A percentile compares a stretch with the other conserved stretches of the same genome.
phyloP scores from a whole-genome alignment of 2,888 invertebrate genomes.

The Nowickia ferox region DNA sequence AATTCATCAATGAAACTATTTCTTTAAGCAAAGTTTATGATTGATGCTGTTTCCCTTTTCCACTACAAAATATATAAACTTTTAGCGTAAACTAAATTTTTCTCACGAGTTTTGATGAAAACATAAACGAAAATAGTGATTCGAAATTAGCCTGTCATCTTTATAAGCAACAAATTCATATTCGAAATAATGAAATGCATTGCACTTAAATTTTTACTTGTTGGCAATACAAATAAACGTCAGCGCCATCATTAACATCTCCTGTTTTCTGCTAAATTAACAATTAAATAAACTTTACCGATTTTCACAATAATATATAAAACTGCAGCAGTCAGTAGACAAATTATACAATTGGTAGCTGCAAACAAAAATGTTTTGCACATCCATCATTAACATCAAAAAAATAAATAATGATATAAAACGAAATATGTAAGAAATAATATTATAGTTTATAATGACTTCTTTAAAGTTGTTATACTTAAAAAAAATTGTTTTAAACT shows the following conservation, averaged over 20 bases:
- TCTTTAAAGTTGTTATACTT: constrained; percentile 53
- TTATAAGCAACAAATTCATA: constrained; percentile 32
- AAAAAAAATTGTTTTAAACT: constrained; percentile 55
- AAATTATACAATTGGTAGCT: constrained; percentile 16
- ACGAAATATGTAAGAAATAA: neutral
- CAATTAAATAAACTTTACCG: constrained; percentile 66
- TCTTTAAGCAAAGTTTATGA: neutral
- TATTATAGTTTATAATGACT: constrained; percentile 44
- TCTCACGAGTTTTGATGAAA: constrained; percentile 42
- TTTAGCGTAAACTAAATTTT: neutral
- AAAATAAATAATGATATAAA: neutral
- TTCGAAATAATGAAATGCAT: constrained; percentile 27
- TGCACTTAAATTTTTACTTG: constrained; percentile 56
- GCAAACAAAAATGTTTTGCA: constrained; percentile 50
- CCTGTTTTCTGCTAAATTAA: constrained; percentile 53
- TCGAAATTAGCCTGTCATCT: constrained; percentile 53
- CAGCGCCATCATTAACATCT: neutral
- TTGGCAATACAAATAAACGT: constrained; percentile 30
- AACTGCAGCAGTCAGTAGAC: constrained; percentile 48
- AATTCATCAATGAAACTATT: no score
- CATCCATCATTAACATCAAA: constrained; percentile 38
- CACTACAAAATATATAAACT: neutral
- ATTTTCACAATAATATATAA: constrained; percentile 21
- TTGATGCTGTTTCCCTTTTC: neutral
- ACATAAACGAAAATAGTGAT: neutral